A percentile compares a stretch with the other conserved stretches of the same genome.
phyloP scores from a whole-genome alignment of 1,140 invertebrate genomes.

The Melipona quadrifasciata region DNA sequence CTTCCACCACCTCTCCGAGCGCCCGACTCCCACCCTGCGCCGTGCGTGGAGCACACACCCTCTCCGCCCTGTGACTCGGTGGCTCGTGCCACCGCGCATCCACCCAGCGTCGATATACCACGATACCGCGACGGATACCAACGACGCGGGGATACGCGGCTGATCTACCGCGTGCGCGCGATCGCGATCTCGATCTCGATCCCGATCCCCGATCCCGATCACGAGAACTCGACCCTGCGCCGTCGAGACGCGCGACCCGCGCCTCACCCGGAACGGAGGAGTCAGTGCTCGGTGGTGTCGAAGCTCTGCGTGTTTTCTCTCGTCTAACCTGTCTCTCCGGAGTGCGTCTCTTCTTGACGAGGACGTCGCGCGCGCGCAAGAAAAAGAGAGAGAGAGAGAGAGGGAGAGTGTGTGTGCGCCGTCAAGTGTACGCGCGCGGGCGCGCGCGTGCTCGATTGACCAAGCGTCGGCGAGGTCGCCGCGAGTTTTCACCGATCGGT shows the following conservation, averaged over 20 bases:
- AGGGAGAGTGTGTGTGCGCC: no score
- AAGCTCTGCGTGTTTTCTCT: not conserved
- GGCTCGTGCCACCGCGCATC: conserved; percentile 51
- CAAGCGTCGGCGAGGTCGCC: not conserved
- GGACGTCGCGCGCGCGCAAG: not conserved
- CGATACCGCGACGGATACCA: conserved; percentile 29
- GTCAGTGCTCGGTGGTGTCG: conserved; percentile 8
- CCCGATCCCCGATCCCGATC: not conserved
- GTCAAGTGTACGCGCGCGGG: no score
- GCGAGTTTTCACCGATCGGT: not conserved
- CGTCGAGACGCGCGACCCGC: not conserved
- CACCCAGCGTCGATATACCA: conserved; percentile 49
- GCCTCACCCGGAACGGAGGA: conserved; percentile 13
- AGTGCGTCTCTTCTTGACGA: not conserved
- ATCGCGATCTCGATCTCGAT: conserved; percentile 44
- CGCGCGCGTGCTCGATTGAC: no score
- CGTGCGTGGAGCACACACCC: conserved; percentile 37
- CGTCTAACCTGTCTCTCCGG: not conserved
- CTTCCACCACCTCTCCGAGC: not conserved
- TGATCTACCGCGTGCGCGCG: conserved; percentile 53
- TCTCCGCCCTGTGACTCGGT: conserved; percentile 38
- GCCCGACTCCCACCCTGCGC: not conserved
- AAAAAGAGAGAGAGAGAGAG: no score
- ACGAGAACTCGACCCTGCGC: conserved; percentile 7
- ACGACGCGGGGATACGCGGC: conserved; percentile 57